Evolutionary conservation across 1,140 invertebrate genomes (phyloP), one percentile per base, ranked within the genome.

Genomic region (Tetramorium simillimum): DNA sequence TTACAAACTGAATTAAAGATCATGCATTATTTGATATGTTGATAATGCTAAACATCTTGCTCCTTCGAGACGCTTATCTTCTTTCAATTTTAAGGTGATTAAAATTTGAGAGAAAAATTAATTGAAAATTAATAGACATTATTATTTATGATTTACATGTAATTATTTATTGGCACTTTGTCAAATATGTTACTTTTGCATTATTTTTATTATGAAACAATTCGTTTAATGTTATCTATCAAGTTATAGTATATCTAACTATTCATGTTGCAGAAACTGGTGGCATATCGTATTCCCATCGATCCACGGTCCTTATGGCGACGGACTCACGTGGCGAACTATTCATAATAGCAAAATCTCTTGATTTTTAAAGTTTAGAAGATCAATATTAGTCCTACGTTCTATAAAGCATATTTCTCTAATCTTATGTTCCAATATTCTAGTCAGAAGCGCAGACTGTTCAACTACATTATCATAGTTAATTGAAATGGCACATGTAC

Each of bases 251-350:
- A 7, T 49, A 33, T 78, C 28, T 33, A 33, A 33, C 21, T 18
- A 9, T 60, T 82, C 12, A 10, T 96, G 91, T 95, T 96, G 81
- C 94, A 96, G 96, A 85, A 93, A 88, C 53, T 96, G 96, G 95
- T 92, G 96, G 87, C 96, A 98, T 92, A 95, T 99, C 49, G 82
- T 99, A 56, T 95, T 99, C 46, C 98, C 98, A 49, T 99, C 98
- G 0, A 94, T 93, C 43, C 98, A 99, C 94, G 95, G 95, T 28
- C 98, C 98, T 0, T 93, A 96, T 49, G 98, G 98, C 5, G 96
- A 97, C 92, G 98, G 98, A 5, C 94, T 99, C 0, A 96, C 96
- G 2, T 99, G 98, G 97, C 96, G 97, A 84, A 97, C 97, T 0
- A 96, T 97, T 18, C 95, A 97, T 60, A 95, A 96, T 91, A 88